phyloP scores from a whole-genome alignment of 2,888 invertebrate species.

The Pharmacophagus antenor region DNA sequence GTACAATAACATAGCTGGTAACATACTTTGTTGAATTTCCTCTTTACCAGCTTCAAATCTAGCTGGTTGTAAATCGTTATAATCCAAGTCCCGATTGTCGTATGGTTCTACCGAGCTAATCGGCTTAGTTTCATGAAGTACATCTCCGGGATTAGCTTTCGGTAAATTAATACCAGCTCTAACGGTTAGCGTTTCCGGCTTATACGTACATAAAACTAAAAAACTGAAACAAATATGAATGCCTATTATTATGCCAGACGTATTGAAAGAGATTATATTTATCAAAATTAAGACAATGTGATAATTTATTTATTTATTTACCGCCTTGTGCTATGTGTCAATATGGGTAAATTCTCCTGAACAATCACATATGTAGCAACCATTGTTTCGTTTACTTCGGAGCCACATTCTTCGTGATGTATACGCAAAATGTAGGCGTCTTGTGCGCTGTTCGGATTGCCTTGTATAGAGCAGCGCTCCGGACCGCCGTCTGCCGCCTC shows the following conservation, averaged over 20 bases:
- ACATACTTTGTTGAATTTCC: slow-evolving; percentile 61
- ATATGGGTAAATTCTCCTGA: slow-evolving; percentile 90
- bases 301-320: slow-evolving; percentile 42
- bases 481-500: slow-evolving; percentile 86
- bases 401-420: slow-evolving; percentile 87
- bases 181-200: slow-evolving; percentile 90
- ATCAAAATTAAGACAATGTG: not conserved
- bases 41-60: slow-evolving; percentile 69
- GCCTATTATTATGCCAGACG: not conserved
- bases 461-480: slow-evolving; percentile 86
- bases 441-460: slow-evolving; percentile 85
- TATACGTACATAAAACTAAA: slow-evolving; percentile 89
- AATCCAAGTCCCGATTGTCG: slow-evolving; percentile 62
- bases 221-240: slow-evolving; percentile 74
- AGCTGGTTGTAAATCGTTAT: slow-evolving; percentile 73
- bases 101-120: slow-evolving; percentile 70
- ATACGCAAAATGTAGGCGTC: slow-evolving; percentile 88
- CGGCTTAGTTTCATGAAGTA: slow-evolving; percentile 65
- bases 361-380: slow-evolving; percentile 91
- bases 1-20: not conserved
- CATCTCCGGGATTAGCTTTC: slow-evolving; percentile 78
- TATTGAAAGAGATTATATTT: not conserved
- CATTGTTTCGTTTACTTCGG: slow-evolving; percentile 87
- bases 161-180: slow-evolving; percentile 88
- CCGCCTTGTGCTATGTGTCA: slow-evolving; percentile 89